Evolutionary conservation across 2,888 invertebrate species (phyloP), one percentile per base, ranked within the genome.

Genomic region (Eilema caniola): DNA sequence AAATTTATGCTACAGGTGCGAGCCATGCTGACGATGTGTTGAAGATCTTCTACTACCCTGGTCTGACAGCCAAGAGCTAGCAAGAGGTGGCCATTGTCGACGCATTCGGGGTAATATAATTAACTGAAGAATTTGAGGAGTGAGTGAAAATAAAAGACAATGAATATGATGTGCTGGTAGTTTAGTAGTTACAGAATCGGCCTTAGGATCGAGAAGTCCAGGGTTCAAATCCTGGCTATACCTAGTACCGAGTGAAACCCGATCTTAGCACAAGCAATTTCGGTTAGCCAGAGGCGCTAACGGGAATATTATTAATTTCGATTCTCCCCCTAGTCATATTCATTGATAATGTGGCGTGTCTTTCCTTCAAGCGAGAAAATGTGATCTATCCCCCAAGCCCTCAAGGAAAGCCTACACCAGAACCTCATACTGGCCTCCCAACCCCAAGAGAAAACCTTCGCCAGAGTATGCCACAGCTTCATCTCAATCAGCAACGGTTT

Each of bases 21-120:
- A 93, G 96, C 75, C 97, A 97, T 85, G 96, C 94, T 0, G 97
- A 97, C 77, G 97, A 97, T 78, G 91, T 96, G 0, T 78, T 95
- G 23, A 93, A 95, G 61, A 85, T 97, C n/a, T 91, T 96, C 79
- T 93, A 94, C 23, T 89, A 74, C 78, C 76, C 84, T 0, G 76
- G 57, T 1, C 2, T 88, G 37, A 74, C 66, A 0, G 62, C 66
- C n/a, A 69, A 71, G 2, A 61, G 66, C 0, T 79, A 90, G 1
- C 87, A 93, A 1, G 97, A 97, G 77, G 79, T 83, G n/a, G 88
- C 92, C 66, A 96, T 97, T 95, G 89, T 90, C 4, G 88, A 96
- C 16, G 79, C 89, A 0, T 41, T 95, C 96, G n/a, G 96, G 96
- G 97, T 97, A 92, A 91, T 84, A 28, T 28, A 59, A 4, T 11